Base-by-base conservation (phyloP, 2,113 vertebrate genomes). In the Sylvia atricapilla region DNA sequence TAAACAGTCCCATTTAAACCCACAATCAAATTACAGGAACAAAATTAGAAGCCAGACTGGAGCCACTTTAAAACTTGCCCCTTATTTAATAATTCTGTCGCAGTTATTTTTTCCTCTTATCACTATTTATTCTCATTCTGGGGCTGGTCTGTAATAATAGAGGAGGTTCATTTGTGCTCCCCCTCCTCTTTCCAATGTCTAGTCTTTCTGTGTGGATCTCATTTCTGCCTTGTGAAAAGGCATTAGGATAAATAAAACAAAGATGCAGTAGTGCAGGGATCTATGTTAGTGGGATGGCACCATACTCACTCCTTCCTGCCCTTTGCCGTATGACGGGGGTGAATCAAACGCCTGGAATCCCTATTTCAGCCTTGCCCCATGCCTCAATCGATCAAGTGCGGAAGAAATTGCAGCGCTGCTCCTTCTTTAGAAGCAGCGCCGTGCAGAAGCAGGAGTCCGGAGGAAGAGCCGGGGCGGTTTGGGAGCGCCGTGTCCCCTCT, bases 11-110 rank as follows among this genome's bases (percentile, higher is more conserved):
- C 94, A 91, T 95, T 94, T 94, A 94, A 95, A 96, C n/a, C 84
- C 94, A 15, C 91, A 95, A 97, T 95, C 74, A 76, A 95, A 97
- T 96, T 91, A 96, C 21, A 47, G 73, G 66, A 91, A 79, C 87
- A 72, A 84, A 96, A 97, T 97, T 94, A 95, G 94, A 97, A 96
- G 93, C 91, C 95, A 97, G 95, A 96, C 94, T 97, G 95, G 95
- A 95, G 95, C 94, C 95, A 84, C 91, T 95, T 95, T 91, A 91
- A 93, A 96, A 95, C 64, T 95, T 95, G 68, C 43, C 52, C 92
- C 83, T 93, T 87, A 96, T 95, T 93, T 55, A 96, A 96, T 96
- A 96, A 94, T 92, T 93, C 88, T 27, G 64, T 55, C 2, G 31
- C 90, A 86, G 88, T 59, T 93, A 86, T 96, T 96, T 95, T 90